Evolutionary conservation across 2,113 vertebrate species (phyloP).

Genomic region (Hymenochirus boettgeri): DNA sequence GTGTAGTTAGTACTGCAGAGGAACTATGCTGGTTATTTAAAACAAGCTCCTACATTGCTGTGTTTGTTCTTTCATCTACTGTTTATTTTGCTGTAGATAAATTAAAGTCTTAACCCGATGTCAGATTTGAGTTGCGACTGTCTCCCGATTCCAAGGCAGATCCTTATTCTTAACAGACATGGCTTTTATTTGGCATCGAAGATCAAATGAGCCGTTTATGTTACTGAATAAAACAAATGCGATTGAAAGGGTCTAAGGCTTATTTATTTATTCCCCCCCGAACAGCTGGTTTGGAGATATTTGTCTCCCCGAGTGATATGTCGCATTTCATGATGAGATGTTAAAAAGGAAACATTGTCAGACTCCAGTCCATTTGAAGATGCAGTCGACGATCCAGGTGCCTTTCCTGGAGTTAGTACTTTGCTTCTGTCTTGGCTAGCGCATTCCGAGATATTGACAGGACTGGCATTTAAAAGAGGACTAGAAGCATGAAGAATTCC

Average conservation of each 20-base stretch:
- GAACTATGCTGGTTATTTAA: too few species aligned
- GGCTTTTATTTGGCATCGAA: neutral
- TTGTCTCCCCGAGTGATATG: constrained; percentile 25
- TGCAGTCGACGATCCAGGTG: constrained; percentile 27
- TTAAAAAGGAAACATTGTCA: constrained; percentile 31
- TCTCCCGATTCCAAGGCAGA: neutral
- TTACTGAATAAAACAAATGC: constrained; percentile 24
- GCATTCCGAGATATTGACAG: constrained; percentile 32
- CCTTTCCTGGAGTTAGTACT: constrained; percentile 32
- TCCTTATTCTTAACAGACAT: neutral
- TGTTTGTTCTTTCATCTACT: too few species aligned
- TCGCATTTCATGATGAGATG: constrained; percentile 25
- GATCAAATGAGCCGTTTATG: constrained; percentile 15
- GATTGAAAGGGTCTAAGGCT: constrained; percentile 9
- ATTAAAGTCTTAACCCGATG: too few species aligned
- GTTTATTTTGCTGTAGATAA: too few species aligned
- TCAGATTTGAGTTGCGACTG: too few species aligned
- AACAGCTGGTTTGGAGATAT: constrained; percentile 35
- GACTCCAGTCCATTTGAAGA: constrained; percentile 21
- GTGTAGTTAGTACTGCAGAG: too few species aligned
- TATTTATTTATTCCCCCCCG: constrained; percentile 13
- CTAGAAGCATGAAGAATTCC: constrained; percentile 32
- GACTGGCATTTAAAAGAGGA: constrained; percentile 19
- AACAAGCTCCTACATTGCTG: too few species aligned
- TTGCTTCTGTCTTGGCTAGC: constrained; percentile 34